phyloP scores from a whole-genome alignment of 1,140 invertebrate species.

The Cydia splendana region DNA sequence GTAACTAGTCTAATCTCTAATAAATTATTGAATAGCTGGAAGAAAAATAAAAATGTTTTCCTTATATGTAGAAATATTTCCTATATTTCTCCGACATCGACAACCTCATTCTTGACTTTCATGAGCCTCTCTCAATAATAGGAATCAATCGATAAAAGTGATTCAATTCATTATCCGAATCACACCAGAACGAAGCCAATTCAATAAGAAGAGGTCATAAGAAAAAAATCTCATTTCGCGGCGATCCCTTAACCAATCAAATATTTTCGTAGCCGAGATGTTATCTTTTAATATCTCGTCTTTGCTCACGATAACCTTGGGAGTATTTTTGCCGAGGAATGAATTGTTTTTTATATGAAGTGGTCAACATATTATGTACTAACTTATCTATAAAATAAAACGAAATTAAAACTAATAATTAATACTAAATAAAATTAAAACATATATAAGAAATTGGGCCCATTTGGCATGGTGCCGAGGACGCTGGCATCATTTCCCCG shows the following conservation, averaged over 20 bases:
- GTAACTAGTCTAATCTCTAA: no score
- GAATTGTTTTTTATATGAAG: neutral
- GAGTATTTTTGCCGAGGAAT: neutral
- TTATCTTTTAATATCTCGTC: constrained; percentile 62
- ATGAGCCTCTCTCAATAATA: constrained; percentile 28
- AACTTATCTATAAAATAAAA: no score
- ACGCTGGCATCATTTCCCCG: no score
- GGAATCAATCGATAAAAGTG: constrained; percentile 28
- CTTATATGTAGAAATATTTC: constrained; percentile 9
- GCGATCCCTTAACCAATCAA: constrained; percentile 49
- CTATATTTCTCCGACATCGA: neutral
- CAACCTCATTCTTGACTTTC: constrained; percentile 7
- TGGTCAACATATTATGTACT: neutral
- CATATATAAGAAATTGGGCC: no score
- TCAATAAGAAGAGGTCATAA: constrained; percentile 38
- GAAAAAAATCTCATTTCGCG: constrained; percentile 40
- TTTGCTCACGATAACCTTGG: constrained; percentile 3
- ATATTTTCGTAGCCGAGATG: constrained; percentile 60
- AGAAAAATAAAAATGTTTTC: neutral
- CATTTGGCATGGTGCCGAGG: no score
- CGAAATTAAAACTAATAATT: no score
- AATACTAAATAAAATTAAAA: no score
- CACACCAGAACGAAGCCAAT: constrained; percentile 37
- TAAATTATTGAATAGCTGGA: no score
- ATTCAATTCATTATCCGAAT: constrained; percentile 34